A percentile compares a stretch with the other conserved stretches of the same genome.
Conservation (phyloP, 2,113 vertebrate species). For the Pollachius pollachius region DNA sequence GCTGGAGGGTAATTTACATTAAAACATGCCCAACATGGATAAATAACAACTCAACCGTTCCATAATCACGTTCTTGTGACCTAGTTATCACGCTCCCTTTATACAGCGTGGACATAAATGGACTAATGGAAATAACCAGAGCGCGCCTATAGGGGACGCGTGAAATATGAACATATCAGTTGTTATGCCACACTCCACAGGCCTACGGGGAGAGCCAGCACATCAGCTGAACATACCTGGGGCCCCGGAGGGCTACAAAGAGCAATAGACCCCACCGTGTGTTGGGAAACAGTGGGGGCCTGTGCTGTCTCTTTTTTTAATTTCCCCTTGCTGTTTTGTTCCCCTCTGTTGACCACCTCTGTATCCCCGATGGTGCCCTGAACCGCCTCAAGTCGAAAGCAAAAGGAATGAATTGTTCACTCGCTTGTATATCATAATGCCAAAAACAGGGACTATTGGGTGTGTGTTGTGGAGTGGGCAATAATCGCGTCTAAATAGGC, state of each 20-base stretch:
- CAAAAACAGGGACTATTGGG: slow-evolving; percentile 45
- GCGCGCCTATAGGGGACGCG: slow-evolving; percentile 1
- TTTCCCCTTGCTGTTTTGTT: slow-evolving; percentile 1
- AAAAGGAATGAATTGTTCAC: neutral
- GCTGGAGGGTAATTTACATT: neutral
- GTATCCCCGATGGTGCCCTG: neutral
- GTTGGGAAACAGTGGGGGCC: slow-evolving; percentile 36
- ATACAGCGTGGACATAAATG: neutral
- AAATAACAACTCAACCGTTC: neutral
- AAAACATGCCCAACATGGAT: neutral
- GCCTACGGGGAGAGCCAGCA: slow-evolving; percentile 24
- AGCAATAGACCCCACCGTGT: slow-evolving; percentile 15
- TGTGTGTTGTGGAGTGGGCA: slow-evolving; percentile 29
- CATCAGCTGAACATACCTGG: slow-evolving; percentile 44
- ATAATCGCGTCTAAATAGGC: slow-evolving; percentile 67
- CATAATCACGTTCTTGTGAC: slow-evolving; percentile 30
- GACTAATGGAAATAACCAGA: slow-evolving; percentile 3
- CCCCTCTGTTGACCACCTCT: neutral
- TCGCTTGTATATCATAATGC: slow-evolving; percentile 55
- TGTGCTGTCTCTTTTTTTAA: slow-evolving; percentile 31
- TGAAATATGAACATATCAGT: slow-evolving; percentile 9
- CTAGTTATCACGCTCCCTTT: slow-evolving; percentile 20
- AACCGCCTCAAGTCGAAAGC: neutral
- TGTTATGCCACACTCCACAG: slow-evolving; percentile 20
- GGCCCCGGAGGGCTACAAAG: slow-evolving; percentile 26